Percentiles rank a stretch among this genome's conserved stretches.
These are phyloP conservation scores for Setophaga petechia DNA, from an alignment of 2,113 vertebrate species.

Conservation along the genomic window DNA sequence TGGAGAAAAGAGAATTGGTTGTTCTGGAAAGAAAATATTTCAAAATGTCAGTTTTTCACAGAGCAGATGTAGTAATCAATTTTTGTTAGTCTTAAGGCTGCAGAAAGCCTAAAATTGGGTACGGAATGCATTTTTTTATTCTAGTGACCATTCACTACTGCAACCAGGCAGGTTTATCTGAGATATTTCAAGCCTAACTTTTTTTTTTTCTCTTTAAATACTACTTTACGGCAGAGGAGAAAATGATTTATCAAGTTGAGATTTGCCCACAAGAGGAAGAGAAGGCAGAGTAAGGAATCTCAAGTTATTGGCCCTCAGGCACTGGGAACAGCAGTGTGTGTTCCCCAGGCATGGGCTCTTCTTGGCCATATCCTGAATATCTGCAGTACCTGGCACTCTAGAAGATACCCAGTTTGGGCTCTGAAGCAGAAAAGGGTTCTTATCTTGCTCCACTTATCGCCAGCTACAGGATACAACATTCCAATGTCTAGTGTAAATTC, in stretches of 20 bases:
- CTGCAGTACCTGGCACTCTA: not conserved
- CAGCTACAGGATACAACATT: not conserved
- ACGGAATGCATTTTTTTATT: not conserved
- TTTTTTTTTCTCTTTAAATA: not conserved
- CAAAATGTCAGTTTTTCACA: not conserved
- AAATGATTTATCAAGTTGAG: not conserved
- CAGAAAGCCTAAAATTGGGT: not conserved
- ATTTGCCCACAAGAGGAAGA: not conserved
- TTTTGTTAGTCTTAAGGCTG: not conserved
- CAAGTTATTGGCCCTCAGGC: not conserved
- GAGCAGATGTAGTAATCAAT: not conserved
- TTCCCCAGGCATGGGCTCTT: accelerated
- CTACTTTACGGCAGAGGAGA: not conserved
- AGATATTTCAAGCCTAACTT: not conserved
- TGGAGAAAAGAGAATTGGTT: not conserved
- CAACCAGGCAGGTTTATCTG: not conserved
- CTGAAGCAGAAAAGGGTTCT: not conserved
- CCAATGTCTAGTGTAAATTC: not conserved
- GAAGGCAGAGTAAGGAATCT: not conserved
- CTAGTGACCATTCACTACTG: not conserved
- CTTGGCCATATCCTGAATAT: not conserved
- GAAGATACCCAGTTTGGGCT: not conserved
- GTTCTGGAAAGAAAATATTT: not conserved
- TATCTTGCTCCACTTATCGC: not conserved
- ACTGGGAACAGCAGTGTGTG: not conserved